Base-by-base conservation (phyloP, 2,888 invertebrate genomes). In the Sesia bembeciformis region DNA sequence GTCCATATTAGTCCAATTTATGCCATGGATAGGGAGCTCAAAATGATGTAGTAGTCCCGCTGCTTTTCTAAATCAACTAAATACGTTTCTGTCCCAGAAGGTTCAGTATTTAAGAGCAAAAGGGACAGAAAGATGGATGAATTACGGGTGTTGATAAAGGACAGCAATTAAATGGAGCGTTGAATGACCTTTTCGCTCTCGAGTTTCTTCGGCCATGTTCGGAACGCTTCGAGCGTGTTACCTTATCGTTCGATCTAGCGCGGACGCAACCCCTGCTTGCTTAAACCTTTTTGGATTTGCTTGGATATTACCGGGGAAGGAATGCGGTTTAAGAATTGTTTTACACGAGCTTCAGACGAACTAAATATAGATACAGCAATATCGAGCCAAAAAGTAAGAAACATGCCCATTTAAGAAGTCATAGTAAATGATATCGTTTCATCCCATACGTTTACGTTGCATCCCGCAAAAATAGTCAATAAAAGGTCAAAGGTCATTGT, bases 161-260 rank as follows among this genome's bases (percentile, higher is more conserved):
- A 86, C 72, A 66, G 76, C 76, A 75, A 78, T 78, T 76, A 79
- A 74, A 75, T 68, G 72, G 72, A 73, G 75, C 84, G 81, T 76
- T 76, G 78, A 82, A 81, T 81, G 84, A 85, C 81, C 79, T 66
- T 71, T 66, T 62, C 61, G 53, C 49, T 64, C 56, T 73, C 78
- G 83, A 74, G 57, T 63, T 65, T 71, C 76, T 75, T 78, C 84
- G 84, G 68, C 54, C 59, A 58, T 64, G 68, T 72, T 74, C 83
- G 84, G 67, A 65, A 59, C 58, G 59, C 66, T 65, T 84, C 80
- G 81, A 67, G 63, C 65, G 50, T 42, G 7, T 63, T 72, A 62
- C 66, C 75, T 78, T 86, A 85, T 85, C 85, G 79, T 60, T 65
- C 61, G 66, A 86, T 85, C 84, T 76, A 71, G 60, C 64, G 71